Evolutionary conservation across 2,113 vertebrate genomes (phyloP), one percentile per base, ranked within the genome.

Genomic region (Centropristis striata): DNA sequence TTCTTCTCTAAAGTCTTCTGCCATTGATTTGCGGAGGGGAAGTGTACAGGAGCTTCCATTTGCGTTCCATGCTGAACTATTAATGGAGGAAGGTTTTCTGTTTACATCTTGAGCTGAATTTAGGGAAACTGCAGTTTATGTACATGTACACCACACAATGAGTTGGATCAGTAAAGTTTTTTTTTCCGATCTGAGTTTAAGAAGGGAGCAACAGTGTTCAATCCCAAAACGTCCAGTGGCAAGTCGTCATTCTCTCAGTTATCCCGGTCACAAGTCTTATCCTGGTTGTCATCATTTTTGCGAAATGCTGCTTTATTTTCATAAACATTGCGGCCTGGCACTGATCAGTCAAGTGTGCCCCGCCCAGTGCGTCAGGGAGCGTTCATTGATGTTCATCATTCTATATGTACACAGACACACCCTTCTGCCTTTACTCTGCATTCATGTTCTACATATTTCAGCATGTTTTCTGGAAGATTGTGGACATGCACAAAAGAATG

Each of bases 111-210:
- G n/a, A n/a, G n/a, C n/a, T n/a, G n/a, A n/a, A n/a, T n/a, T n/a
- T 32, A 32, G 4, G 6, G 78, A 81, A 78, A 73, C 69, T 51
- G 42, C 79, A 60, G n/a, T 39, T 25, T 20, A 72, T 39, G 42
- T 51, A 21, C 20, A 27, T 58, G n/a, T 18, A 46, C 4, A 13
- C 14, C 49, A 71, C 16, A 5, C 23, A 21, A 15, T 51, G 1
- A 25, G 16, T 25, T 18, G 12, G 25, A 23, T 36, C 2, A 23
- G 8, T 36, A 13, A 25, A 16, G 12, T n/a, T 21, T 37, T 23
- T 39, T 67, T 25, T 7, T 53, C n/a, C 7, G 8, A 32, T 27
- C 36, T 13, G 21, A 37, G 32, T 14, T 25, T 15, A n/a, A 25
- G 15, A 37, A 21, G 28, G 42, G 1, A 7, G 41, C 57, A 7